phyloP scores from a whole-genome alignment of 2,113 vertebrate species.

The Dromiciops gliroides region DNA sequence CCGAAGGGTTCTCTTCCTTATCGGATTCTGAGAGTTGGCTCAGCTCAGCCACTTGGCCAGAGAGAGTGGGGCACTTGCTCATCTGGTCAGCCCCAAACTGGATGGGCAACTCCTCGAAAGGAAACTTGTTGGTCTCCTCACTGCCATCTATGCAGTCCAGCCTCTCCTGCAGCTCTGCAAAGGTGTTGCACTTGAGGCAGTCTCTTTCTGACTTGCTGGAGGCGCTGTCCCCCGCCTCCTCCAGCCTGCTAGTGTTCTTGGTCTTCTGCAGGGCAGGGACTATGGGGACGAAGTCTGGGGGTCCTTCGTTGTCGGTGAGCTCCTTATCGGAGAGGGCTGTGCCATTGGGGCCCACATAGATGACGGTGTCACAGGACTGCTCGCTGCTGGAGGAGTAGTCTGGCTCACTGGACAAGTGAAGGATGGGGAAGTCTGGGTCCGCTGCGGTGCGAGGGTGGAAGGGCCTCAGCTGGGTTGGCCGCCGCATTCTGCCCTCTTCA shows the following conservation, averaged over 20 bases:
- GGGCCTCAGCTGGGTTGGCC: constrained; percentile 95
- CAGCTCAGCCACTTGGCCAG: constrained; percentile 76
- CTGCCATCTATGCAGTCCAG: constrained; percentile 98
- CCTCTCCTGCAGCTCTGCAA: constrained; percentile 97
- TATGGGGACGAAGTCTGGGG: constrained; percentile 97
- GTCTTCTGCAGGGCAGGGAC: constrained; percentile 93
- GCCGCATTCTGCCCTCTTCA: constrained; percentile 97
- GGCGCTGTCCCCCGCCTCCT: constrained; percentile 85
- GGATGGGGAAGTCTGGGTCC: constrained; percentile 91
- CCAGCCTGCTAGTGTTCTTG: constrained; percentile 84
- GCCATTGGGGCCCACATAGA: constrained; percentile 97
- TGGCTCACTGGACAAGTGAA: constrained; percentile 93
- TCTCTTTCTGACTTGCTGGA: constrained; percentile 88
- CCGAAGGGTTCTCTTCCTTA: constrained; percentile 81
- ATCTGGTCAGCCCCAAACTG: constrained; percentile 80
- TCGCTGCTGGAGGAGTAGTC: constrained; percentile 99
- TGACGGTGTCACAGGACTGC: constrained; percentile 98
- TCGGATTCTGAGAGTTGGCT: constrained; percentile 75
- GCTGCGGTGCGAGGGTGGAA: constrained; percentile 90
- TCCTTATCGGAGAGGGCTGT: constrained; percentile 96
- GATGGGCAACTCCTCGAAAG: constrained; percentile 91
- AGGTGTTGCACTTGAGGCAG: constrained; percentile 98
- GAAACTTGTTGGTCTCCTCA: constrained; percentile 92
- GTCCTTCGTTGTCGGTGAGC: constrained; percentile 96
- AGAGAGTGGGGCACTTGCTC: constrained; percentile 70